Evolutionary conservation across 2,113 vertebrate species (phyloP).

Genomic region (Rafetus swinhoei): DNA sequence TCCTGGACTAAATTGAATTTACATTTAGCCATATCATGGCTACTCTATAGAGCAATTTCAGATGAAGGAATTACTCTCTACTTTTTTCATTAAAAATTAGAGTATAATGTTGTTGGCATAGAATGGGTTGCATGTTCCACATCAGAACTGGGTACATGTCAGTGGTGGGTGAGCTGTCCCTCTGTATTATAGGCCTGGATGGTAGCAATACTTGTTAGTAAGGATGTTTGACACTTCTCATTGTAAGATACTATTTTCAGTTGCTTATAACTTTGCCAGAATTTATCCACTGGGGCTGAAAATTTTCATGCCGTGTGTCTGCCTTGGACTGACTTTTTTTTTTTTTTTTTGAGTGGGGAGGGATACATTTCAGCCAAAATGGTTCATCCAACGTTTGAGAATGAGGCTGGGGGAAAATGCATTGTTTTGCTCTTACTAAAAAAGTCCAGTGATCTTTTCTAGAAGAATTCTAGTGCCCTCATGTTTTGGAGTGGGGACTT

Average conservation of each 20-base stretch:
- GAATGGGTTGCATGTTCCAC: not conserved
- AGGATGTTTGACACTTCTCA: not conserved
- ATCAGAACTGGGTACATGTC: not conserved
- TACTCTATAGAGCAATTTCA: not conserved
- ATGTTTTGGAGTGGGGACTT: not conserved
- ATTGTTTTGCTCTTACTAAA: not conserved
- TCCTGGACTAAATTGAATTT: not conserved
- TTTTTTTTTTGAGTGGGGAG: not conserved
- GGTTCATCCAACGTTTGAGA: not conserved
- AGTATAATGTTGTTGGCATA: not conserved
- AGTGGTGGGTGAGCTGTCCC: not conserved
- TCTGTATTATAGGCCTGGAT: not conserved
- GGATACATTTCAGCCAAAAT: not conserved
- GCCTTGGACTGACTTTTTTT: not conserved
- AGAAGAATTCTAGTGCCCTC: too few species aligned
- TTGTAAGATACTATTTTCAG: not conserved
- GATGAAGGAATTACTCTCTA: not conserved
- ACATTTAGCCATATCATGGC: not conserved
- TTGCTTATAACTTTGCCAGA: not conserved
- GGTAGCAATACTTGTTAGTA: not conserved
- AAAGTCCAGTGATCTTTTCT: not conserved
- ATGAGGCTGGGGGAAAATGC: not conserved
- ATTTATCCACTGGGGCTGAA: not conserved
- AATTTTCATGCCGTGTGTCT: not conserved
- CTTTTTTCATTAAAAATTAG: not conserved